Conservation (phyloP, 2,888 invertebrate species). For the Agrotis ipsilon region DNA sequence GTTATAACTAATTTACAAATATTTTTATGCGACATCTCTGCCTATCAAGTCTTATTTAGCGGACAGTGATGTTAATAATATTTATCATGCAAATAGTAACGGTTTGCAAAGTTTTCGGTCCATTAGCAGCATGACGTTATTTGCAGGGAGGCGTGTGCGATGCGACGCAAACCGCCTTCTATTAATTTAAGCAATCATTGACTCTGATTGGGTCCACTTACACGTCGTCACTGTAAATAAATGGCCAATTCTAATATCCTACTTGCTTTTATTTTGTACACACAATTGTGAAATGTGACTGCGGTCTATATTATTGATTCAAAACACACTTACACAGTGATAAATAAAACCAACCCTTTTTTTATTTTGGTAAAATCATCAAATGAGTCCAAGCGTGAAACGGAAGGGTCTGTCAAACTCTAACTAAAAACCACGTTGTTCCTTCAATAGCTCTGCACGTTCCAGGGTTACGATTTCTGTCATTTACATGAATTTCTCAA, state of each 20-base stretch:
- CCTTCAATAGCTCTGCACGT: too few relatives aligned
- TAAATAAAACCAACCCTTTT: too few relatives aligned
- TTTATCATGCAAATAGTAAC: constrained; percentile 48
- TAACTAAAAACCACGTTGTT: too few relatives aligned
- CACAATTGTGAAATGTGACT: constrained; percentile 14
- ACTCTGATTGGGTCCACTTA: constrained; percentile 83
- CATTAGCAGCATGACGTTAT: constrained; percentile 73
- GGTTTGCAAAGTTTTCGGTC: constrained; percentile 52
- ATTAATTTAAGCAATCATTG: constrained; percentile 87
- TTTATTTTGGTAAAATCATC: too few relatives aligned
- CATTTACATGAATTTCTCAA: too few relatives aligned
- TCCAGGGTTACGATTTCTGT: too few relatives aligned
- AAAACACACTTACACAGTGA: not conserved
- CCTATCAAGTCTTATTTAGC: not conserved
- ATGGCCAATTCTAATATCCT: constrained; percentile 55
- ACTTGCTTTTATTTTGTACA: constrained; percentile 55
- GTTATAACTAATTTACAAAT: constrained; percentile 20
- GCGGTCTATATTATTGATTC: not conserved
- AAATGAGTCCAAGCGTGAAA: too few relatives aligned
- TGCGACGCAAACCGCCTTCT: constrained; percentile 72
- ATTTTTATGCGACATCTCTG: constrained; percentile 20
- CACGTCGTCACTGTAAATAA: constrained; percentile 68
- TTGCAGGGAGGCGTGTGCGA: constrained; percentile 79
- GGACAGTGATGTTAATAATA: constrained; percentile 16
- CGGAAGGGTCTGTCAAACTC: too few relatives aligned